Percentiles rank a stretch among this genome's conserved stretches.
phyloP scores from a whole-genome alignment of 2,113 vertebrate genomes.

The Hemibagrus wyckioides region DNA sequence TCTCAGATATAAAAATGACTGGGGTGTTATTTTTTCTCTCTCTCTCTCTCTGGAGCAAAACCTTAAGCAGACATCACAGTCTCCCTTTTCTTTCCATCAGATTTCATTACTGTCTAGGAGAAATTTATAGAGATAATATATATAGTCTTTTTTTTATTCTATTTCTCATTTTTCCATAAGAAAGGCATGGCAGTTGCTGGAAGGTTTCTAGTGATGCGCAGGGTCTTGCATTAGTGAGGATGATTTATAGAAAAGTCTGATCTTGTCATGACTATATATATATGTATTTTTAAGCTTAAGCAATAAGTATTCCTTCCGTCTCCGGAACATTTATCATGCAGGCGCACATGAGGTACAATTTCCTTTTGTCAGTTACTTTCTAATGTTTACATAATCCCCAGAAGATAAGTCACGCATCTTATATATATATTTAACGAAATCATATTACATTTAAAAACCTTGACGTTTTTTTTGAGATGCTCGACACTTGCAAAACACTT shows the following conservation, averaged over 20 bases:
- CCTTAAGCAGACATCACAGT: background rate
- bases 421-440: background rate
- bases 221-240: background rate
- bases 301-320: background rate
- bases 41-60: background rate
- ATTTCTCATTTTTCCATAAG: background rate
- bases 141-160: background rate
- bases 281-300: conserved; percentile 3
- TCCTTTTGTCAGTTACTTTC: background rate
- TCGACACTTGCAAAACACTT: background rate
- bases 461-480: background rate
- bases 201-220: background rate
- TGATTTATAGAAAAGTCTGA: conserved; percentile 5
- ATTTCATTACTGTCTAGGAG: background rate
- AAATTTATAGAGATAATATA: conserved; percentile 4
- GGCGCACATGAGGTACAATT: background rate
- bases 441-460: background rate
- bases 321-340: background rate
- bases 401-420: background rate
- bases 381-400: background rate
- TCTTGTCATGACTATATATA: background rate
- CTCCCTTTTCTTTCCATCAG: background rate
- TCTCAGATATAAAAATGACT: background rate
- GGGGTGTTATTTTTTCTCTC: background rate
- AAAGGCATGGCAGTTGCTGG: background rate